Evolutionary conservation across 2,113 vertebrate species (phyloP).

Genomic region (Callithrix jacchus): DNA sequence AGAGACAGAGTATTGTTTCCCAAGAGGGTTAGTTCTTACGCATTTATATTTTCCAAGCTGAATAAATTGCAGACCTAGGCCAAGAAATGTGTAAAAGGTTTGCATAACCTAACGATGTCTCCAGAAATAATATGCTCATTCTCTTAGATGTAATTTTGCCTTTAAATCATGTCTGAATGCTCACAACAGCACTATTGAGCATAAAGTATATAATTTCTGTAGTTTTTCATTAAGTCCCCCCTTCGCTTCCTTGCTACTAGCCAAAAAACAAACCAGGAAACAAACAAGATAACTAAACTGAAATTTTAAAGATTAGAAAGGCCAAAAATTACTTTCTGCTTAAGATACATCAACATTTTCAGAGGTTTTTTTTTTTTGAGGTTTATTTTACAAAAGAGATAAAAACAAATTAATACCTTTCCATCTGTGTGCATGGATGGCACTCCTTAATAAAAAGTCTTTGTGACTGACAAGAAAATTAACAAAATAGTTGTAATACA

Average conservation of each 20-base stretch:
- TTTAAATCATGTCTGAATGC: background rate
- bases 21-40: constrained; percentile 44
- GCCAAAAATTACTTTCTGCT: background rate
- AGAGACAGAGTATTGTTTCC: constrained; percentile 50
- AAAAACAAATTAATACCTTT: background rate
- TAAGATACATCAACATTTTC: background rate
- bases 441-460: background rate
- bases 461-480: background rate
- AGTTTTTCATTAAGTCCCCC: background rate
- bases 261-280: background rate
- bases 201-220: background rate
- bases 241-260: background rate
- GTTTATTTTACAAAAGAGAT: background rate
- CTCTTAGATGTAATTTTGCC: constrained; percentile 37
- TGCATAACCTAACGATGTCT: background rate
- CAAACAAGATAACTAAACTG: background rate
- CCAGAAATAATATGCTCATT: background rate
- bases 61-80: constrained; percentile 46
- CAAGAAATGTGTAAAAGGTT: background rate
- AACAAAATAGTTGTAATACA: background rate
- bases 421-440: background rate
- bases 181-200: background rate
- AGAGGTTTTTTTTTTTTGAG: background rate
- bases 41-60: constrained; percentile 40
- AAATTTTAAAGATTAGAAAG: background rate